These are phyloP conservation scores for Bombus balteatus DNA, from an alignment of 1,140 invertebrate genomes.

Conservation along the genomic window DNA sequence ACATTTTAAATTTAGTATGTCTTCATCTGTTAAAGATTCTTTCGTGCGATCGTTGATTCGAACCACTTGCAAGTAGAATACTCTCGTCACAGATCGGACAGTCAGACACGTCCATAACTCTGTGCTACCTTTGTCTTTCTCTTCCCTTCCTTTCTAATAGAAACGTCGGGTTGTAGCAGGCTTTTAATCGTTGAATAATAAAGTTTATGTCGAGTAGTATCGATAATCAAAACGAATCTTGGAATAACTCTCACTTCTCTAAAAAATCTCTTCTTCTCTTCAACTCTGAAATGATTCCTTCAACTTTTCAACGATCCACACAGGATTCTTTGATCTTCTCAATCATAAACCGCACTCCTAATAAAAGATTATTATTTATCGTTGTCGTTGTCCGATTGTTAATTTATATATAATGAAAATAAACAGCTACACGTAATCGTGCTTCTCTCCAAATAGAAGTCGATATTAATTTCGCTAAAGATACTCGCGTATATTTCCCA, in stretches of 20 bases:
- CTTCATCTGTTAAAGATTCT: not conserved
- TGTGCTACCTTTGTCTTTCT: not conserved
- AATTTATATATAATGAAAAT: no score
- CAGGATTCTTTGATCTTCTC: not conserved
- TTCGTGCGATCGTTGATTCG: slow-evolving; percentile 9
- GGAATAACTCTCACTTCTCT: no score
- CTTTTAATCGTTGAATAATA: not conserved
- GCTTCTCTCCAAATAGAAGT: no score
- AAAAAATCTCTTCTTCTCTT: no score
- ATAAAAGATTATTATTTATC: not conserved
- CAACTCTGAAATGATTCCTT: not conserved
- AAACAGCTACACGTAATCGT: no score
- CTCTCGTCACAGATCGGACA: slow-evolving; percentile 23
- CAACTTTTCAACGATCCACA: not conserved
- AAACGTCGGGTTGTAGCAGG: not conserved
- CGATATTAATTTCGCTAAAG: no score
- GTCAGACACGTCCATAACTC: not conserved
- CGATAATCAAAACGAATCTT: not conserved
- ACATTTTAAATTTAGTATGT: not conserved
- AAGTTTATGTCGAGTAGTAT: not conserved
- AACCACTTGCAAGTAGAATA: slow-evolving; percentile 57
- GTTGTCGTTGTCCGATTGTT: not conserved
- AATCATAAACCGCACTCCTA: fast-evolving
- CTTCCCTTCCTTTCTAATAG: not conserved
- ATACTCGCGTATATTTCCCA: no score